phyloP scores from a whole-genome alignment of 2,113 vertebrate genomes.

The Xyrauchen texanus region DNA sequence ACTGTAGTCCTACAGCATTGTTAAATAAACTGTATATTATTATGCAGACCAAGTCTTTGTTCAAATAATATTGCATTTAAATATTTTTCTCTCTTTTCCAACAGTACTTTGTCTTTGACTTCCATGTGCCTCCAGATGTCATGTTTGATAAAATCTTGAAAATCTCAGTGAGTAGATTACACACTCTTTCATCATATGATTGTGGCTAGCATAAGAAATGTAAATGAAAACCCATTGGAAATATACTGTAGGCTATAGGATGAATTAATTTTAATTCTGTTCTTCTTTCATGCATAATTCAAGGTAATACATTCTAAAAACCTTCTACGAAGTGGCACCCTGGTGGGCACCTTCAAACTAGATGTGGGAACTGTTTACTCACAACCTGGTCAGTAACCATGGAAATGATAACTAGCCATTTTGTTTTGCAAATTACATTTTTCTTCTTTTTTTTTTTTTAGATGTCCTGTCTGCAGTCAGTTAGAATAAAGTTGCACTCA shows the following conservation, averaged over 20 bases:
- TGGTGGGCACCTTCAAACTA: slow-evolving; percentile 94
- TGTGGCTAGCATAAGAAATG: too few species aligned
- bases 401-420: neutral
- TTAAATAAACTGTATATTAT: too few species aligned
- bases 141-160: slow-evolving; percentile 99
- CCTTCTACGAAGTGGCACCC: slow-evolving; percentile 89
- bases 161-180: slow-evolving; percentile 84
- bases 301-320: slow-evolving; percentile 99
- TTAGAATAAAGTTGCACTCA: too few species aligned
- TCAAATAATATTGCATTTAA: neutral
- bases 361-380: slow-evolving; percentile 91
- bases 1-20: neutral
- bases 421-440: neutral
- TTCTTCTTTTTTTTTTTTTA: too few species aligned
- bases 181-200: too few species aligned
- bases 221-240: too few species aligned
- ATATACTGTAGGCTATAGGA: too few species aligned
- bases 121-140: slow-evolving; percentile 92
- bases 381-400: slow-evolving; percentile 81
- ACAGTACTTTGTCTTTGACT: slow-evolving; percentile 85
- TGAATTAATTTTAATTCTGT: neutral
- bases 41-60: too few species aligned
- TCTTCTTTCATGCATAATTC: slow-evolving; percentile 4
- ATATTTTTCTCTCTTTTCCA: neutral
- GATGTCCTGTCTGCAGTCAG: too few species aligned